Evolutionary conservation across 2,888 invertebrate genomes (phyloP).

Genomic region (Pseudolycoriella hygida): DNA sequence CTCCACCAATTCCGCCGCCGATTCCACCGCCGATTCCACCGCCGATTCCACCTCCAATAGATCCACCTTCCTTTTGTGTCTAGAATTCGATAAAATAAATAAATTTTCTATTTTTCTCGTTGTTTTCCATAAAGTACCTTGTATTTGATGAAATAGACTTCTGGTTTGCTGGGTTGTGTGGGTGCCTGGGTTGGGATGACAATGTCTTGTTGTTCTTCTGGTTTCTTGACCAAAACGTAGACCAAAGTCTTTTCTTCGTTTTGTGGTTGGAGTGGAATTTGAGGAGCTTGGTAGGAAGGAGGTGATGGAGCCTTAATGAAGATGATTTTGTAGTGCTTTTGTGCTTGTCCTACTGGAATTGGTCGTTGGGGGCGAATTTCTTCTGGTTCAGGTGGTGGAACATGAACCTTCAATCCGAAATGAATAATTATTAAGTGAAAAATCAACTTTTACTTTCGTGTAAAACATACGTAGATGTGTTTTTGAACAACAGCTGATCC

Average conservation of each 20-base stretch:
- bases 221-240: constrained; percentile 76
- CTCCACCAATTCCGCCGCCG: constrained; percentile 2
- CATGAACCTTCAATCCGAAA: constrained; percentile 35
- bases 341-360: constrained; percentile 51
- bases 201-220: constrained; percentile 69
- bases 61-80: constrained; percentile 24
- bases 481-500: constrained; percentile 48
- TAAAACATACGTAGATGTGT: constrained; percentile 49
- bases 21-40: constrained; percentile 6
- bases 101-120: constrained; percentile 31
- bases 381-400: constrained; percentile 74
- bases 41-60: constrained; percentile 13
- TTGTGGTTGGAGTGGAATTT: constrained; percentile 61
- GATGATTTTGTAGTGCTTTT: constrained; percentile 83
- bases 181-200: constrained; percentile 58
- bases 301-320: constrained; percentile 82
- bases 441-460: no score
- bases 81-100: constrained; percentile 24
- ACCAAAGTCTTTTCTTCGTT: constrained; percentile 79
- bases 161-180: constrained; percentile 73
- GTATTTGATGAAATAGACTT: constrained; percentile 65
- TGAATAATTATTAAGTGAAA: no score
- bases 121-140: no score
- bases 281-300: constrained; percentile 63
- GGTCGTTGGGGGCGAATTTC: constrained; percentile 46